phyloP scores from a whole-genome alignment of 2,797 vertebrate genomes.

The Chaunax sp. region DNA sequence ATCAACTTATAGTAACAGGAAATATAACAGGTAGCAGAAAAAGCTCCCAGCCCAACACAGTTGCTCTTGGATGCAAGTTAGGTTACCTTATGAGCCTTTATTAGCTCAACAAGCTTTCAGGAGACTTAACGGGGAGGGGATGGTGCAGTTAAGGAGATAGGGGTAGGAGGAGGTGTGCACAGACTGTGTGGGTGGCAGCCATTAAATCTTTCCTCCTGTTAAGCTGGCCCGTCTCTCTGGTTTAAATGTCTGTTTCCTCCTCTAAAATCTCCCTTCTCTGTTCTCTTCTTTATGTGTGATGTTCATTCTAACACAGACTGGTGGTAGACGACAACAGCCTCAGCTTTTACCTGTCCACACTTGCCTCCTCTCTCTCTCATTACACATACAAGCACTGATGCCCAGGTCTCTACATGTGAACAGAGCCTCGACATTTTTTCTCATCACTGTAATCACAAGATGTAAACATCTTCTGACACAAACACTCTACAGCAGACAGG shows the following conservation, averaged over 20 bases:
- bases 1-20: too few relatives aligned
- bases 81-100: too few relatives aligned
- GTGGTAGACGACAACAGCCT: slow-evolving; percentile 8
- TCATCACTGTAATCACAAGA: neutral
- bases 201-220: slow-evolving; percentile 38
- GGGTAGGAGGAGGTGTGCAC: neutral
- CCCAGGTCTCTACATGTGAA: slow-evolving; percentile 21
- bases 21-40: too few relatives aligned
- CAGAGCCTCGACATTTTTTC: slow-evolving; percentile 4
- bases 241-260: too few relatives aligned
- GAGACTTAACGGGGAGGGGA: neutral
- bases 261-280: slow-evolving; percentile 1
- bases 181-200: slow-evolving; percentile 7
- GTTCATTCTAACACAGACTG: slow-evolving; percentile 10
- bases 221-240: too few relatives aligned
- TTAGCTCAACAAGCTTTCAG: neutral
- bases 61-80: neutral
- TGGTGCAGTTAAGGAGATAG: neutral
- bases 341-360: slow-evolving; percentile 58
- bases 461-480: neutral
- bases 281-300: slow-evolving; percentile 9
- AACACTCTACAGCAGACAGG: neutral
- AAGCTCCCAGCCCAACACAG: too few relatives aligned
- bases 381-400: slow-evolving; percentile 12
- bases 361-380: slow-evolving; percentile 49